A percentile compares a stretch with the other conserved stretches of the same genome.
Conservation (phyloP, 2,797 vertebrate genomes). For the Molossus alvarezi region DNA sequence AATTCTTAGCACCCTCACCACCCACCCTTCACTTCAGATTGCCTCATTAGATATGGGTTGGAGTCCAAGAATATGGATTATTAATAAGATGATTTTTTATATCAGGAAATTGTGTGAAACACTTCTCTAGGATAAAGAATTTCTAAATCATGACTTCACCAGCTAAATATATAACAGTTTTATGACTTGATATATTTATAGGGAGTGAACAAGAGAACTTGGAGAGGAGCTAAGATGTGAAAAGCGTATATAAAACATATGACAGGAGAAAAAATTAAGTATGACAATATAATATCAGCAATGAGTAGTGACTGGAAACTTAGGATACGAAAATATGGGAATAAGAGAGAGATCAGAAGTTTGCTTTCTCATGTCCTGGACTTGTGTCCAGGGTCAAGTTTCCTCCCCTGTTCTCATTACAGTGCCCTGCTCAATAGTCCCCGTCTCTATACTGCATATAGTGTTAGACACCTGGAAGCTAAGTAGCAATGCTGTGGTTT, state of each 20-base stretch:
- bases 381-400: not conserved
- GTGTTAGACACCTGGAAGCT: not conserved
- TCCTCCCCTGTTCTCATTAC: no score
- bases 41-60: not conserved
- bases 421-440: not conserved
- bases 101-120: not conserved
- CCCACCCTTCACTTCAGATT: not conserved
- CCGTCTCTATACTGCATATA: not conserved
- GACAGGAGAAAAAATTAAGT: not conserved
- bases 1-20: not conserved
- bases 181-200: slow-evolving; percentile 14
- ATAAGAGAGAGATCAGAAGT: not conserved
- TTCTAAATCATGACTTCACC: not conserved
- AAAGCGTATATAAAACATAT: not conserved
- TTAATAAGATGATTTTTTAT: slow-evolving; percentile 1
- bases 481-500: not conserved
- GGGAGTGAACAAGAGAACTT: not conserved
- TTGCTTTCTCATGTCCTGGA: not conserved
- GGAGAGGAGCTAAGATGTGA: not conserved
- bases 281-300: not conserved
- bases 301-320: not conserved
- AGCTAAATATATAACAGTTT: not conserved
- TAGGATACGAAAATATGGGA: not conserved
- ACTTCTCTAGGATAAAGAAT: not conserved
- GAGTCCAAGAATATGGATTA: not conserved